Percentiles rank a stretch among this genome's conserved stretches.
Conservation (phyloP, 2,888 invertebrate species). For the Halictus quadricinctus region DNA sequence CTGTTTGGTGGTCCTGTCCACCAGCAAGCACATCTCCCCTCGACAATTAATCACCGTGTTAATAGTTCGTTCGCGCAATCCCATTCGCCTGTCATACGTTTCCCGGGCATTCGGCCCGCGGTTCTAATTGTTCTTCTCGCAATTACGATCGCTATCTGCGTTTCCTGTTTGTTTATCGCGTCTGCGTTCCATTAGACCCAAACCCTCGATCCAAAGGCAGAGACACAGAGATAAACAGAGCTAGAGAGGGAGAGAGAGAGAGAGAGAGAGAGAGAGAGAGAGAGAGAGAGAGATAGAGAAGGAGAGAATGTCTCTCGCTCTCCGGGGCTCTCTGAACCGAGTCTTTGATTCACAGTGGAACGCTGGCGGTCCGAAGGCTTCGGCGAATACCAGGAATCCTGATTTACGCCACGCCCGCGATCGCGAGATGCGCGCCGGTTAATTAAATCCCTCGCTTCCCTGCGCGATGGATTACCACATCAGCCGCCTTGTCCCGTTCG, state of each 20-base stretch:
- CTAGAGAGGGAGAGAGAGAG: not conserved
- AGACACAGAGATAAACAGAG: not conserved
- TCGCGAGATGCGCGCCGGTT: conserved; percentile 10
- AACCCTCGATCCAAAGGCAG: not conserved
- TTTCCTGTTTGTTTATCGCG: conserved; percentile 26
- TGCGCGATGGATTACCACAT: conserved; percentile 30
- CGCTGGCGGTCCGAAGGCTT: not conserved
- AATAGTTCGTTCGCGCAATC: conserved; percentile 29
- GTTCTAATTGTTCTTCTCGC: conserved; percentile 22
- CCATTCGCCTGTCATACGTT: conserved; percentile 6
- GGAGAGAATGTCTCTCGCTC: not conserved
- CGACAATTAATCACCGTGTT: conserved; percentile 12
- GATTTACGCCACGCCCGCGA: conserved; percentile 28
- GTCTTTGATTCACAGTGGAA: conserved; percentile 8
- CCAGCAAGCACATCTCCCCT: not conserved
- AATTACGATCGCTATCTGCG: conserved; percentile 14
- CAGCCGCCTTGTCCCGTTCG: conserved; percentile 15
- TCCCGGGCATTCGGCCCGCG: not conserved
- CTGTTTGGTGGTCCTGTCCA: not conserved
- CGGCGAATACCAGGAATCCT: conserved; percentile 25
- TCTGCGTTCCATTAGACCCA: conserved; percentile 11
- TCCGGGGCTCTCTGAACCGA: not conserved
- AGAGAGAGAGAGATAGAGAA: not conserved
- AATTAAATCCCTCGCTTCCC: conserved; percentile 23
- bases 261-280: not conserved